phyloP scores from a whole-genome alignment of 2,113 vertebrate genomes.

The Chaetodon auriga region DNA sequence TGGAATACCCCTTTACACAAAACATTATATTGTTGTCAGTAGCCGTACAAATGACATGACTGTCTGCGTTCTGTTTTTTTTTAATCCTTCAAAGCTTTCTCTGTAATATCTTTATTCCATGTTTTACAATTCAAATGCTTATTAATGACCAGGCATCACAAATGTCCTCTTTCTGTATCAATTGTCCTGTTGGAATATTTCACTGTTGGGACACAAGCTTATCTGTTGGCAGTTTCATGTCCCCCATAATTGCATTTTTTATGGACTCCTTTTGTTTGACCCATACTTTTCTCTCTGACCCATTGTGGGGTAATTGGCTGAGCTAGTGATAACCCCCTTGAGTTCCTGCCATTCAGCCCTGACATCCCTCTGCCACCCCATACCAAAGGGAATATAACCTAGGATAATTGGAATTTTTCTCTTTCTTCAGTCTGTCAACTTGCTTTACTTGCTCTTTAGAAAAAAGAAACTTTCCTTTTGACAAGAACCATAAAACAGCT shows the following conservation, averaged over 20 bases:
- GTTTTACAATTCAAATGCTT: constrained; percentile 13
- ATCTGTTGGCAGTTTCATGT: constrained; percentile 52
- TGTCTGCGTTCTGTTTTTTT: background rate
- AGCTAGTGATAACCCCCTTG: constrained; percentile 69
- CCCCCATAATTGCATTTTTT: constrained; percentile 72
- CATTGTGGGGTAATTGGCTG: constrained; percentile 78
- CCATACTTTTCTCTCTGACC: constrained; percentile 63
- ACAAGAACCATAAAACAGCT: constrained; percentile 41
- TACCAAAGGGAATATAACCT: constrained; percentile 67
- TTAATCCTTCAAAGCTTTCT: background rate
- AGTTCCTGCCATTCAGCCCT: constrained; percentile 74
- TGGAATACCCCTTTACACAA: background rate
- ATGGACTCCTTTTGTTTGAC: constrained; percentile 73
- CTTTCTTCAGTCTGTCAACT: constrained; percentile 40
- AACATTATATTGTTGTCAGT: background rate
- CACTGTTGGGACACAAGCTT: constrained; percentile 42
- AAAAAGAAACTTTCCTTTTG: constrained; percentile 52
- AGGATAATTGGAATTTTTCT: constrained; percentile 72
- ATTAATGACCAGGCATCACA: constrained; percentile 12
- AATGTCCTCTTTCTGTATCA: constrained; percentile 4
- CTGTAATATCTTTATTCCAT: constrained; percentile 5
- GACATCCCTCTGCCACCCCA: constrained; percentile 66
- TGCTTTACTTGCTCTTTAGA: constrained; percentile 26
- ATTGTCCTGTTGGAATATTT: constrained; percentile 15
- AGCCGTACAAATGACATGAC: background rate